Evolutionary conservation across 37 sponge, comb jelly and placozoan species (phyloP).

Genomic region (Hormiphora californensis): DNA sequence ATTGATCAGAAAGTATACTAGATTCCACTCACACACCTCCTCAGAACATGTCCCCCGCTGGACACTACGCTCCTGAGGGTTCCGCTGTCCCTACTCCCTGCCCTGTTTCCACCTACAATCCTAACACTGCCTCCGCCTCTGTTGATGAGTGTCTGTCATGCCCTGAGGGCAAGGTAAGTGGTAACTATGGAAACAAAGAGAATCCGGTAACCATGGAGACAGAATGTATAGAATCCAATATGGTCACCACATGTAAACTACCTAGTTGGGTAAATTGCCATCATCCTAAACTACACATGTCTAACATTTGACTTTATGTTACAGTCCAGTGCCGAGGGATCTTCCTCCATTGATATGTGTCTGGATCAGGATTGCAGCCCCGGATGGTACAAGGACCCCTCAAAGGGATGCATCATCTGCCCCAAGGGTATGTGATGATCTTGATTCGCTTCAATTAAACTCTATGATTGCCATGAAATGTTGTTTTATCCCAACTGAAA

Average conservation of each 20-base stretch:
- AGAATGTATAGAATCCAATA: too few relatives aligned
- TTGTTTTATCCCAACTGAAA: too few relatives aligned
- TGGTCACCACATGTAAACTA: too few relatives aligned
- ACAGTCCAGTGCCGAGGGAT: not conserved
- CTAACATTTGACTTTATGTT: too few relatives aligned
- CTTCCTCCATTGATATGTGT: not conserved
- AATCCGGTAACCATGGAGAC: too few relatives aligned
- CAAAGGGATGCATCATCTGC: not conserved
- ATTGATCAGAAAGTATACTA: too few relatives aligned
- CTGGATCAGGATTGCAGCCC: not conserved
- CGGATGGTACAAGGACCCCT: not conserved
- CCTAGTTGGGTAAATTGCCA: too few relatives aligned
- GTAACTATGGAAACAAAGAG: not conserved
- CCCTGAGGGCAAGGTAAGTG: not conserved
- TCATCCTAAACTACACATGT: too few relatives aligned
- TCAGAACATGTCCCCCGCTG: constrained; percentile 20
- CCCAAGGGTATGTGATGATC: too few relatives aligned
- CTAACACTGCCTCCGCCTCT: not conserved
- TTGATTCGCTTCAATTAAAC: too few relatives aligned
- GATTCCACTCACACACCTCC: too few relatives aligned
- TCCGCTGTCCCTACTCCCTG: not conserved
- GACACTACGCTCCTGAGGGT: not conserved
- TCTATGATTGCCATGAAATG: too few relatives aligned
- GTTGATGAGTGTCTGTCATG: not conserved
- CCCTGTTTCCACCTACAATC: constrained; percentile 16